Evolutionary conservation across 2,113 vertebrate species (phyloP), one percentile per base, ranked within the genome.

Genomic region (Brevimyrus niger): DNA sequence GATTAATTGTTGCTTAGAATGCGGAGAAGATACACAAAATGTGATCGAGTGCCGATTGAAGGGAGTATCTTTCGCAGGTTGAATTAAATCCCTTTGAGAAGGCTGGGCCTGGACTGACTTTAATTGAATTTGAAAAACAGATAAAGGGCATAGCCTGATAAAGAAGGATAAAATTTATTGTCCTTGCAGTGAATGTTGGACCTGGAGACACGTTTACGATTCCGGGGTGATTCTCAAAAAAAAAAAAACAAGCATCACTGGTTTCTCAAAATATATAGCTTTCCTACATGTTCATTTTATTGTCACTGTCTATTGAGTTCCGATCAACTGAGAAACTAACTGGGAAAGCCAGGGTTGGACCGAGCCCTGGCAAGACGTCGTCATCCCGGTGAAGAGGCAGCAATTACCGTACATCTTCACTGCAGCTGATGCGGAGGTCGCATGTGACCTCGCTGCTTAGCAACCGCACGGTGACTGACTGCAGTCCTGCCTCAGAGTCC

Each of bases 1-100:
- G 86, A 95, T 93, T 91, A 92, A 94, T 93, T 93, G 93, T 91
- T 91, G 27, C 88, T 94, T 93, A 92, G 93, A 94, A 94, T 92
- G 92, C 31, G 82, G 91, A 82, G 50, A 80, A 90, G 13, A 88
- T 92, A 90, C 19, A 11, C 2, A 87, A 92, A 92, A 89, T 38
- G 88, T 90, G 91, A 89, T n/a, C 91, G 88, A 91, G 89, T 87
- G 53, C 90, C 92, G 65, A 92, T 55, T 69, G 76, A 91, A 89
- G 13, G 85, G 58, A 93, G 88, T 94, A 94, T 90, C 61, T 91
- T 58, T 27, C 90, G 83, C 88, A 85, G 90, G 50, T 93, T 95
- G 92, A 91, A 93, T 93, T 92, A 95, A 93, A 94, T 93, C 91
- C 92, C 91, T 91, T 84, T 91, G 87, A 95, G 7, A 90, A 83